Conservation (phyloP, 2,113 vertebrate genomes). For the Channa maculata region DNA sequence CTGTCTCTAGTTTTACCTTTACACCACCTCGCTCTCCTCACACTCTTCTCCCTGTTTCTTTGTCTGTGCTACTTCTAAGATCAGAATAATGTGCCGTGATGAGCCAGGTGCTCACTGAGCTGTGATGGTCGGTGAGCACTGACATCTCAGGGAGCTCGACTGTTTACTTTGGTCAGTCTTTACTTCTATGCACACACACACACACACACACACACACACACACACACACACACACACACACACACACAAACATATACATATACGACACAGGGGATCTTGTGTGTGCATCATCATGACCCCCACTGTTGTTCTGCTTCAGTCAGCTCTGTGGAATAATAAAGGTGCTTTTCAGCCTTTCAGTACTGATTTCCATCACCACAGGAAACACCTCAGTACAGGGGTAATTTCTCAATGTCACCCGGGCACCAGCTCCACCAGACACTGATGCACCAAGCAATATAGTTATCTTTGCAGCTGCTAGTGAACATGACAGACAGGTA, state of each 20-base stretch:
- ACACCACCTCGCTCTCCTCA: not conserved
- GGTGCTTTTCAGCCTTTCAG: slow-evolving; percentile 61
- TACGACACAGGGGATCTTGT: slow-evolving; percentile 4
- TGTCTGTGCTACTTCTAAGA: slow-evolving; percentile 13
- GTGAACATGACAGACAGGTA: slow-evolving; percentile 36
- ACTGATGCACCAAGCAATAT: slow-evolving; percentile 33
- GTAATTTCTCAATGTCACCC: slow-evolving; percentile 71
- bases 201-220: not conserved
- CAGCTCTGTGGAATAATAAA: slow-evolving; percentile 63
- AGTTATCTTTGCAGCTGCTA: slow-evolving; percentile 24
- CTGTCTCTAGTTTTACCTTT: slow-evolving; percentile 7
- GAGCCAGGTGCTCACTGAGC: slow-evolving; percentile 28
- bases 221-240: slow-evolving; percentile 10
- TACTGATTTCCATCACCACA: slow-evolving; percentile 62
- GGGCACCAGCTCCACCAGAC: slow-evolving; percentile 26
- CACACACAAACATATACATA: slow-evolving; percentile 11
- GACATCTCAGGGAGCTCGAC: slow-evolving; percentile 34
- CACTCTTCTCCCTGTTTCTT: not conserved
- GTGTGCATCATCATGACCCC: slow-evolving; percentile 33
- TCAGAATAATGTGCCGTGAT: slow-evolving; percentile 29
- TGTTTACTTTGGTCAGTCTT: slow-evolving; percentile 39
- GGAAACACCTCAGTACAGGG: slow-evolving; percentile 55
- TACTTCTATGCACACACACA: slow-evolving; percentile 12
- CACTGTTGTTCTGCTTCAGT: slow-evolving; percentile 37
- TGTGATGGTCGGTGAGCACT: slow-evolving; percentile 35